phyloP scores from a whole-genome alignment of 23 tunicate species.

The Clavelina lepadiformis region DNA sequence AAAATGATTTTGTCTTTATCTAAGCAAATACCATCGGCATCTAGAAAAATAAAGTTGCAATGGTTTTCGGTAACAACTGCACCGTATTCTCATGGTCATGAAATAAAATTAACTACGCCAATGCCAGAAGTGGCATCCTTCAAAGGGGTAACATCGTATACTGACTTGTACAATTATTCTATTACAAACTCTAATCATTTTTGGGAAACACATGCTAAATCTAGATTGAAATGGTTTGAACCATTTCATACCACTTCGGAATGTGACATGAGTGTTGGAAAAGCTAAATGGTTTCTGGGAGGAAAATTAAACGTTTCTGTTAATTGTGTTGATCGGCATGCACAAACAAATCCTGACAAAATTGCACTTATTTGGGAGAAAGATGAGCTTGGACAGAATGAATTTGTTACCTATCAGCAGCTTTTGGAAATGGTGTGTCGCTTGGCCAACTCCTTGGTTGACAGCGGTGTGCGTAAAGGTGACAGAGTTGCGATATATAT shows the following conservation, averaged over 20 bases:
- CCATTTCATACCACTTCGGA: slow-evolving; percentile 65
- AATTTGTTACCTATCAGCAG: slow-evolving; percentile 61
- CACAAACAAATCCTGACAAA: slow-evolving; percentile 47
- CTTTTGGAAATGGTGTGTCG: slow-evolving; percentile 56
- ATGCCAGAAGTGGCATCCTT: slow-evolving; percentile 53
- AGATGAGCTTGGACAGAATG: slow-evolving; percentile 86
- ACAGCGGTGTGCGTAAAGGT: slow-evolving; percentile 79
- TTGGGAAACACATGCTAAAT: slow-evolving; percentile 83
- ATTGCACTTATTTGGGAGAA: slow-evolving; percentile 97
- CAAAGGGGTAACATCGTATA: slow-evolving; percentile 44
- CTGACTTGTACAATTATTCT: slow-evolving; percentile 74
- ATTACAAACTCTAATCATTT: slow-evolving; percentile 58
- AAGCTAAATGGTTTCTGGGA: slow-evolving; percentile 74
- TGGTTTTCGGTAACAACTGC: too few species aligned
- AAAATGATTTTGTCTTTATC: too few species aligned
- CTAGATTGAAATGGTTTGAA: slow-evolving; percentile 75
- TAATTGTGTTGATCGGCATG: slow-evolving; percentile 94
- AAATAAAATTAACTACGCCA: slow-evolving; percentile 35
- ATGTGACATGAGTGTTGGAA: slow-evolving; percentile 60
- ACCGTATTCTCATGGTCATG: too few species aligned
- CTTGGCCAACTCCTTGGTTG: slow-evolving; percentile 56
- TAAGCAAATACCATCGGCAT: too few species aligned
- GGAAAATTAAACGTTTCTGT: slow-evolving; percentile 86
- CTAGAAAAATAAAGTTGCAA: too few species aligned
- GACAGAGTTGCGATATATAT: slow-evolving; percentile 92